Percentiles rank a stretch among this genome's conserved stretches.
These are phyloP conservation scores for Syritta pipiens DNA, from an alignment of 2,888 invertebrate species.

Conservation along the genomic window DNA sequence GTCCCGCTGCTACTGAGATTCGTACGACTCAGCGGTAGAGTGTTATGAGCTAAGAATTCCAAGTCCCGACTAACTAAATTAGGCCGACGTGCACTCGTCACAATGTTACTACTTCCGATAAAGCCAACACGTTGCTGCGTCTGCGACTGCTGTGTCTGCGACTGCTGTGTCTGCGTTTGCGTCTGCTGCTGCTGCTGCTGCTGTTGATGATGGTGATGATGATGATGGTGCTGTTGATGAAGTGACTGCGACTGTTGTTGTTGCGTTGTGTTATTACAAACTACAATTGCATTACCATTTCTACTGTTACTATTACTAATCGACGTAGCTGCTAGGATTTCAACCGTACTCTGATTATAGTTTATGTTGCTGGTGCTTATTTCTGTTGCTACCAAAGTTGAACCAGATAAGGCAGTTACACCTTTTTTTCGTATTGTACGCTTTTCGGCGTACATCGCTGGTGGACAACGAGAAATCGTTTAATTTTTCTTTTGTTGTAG, in stretches of 20 bases:
- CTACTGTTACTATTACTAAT: conserved; percentile 28
- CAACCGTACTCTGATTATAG: conserved; percentile 36
- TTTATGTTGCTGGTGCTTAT: conserved; percentile 28
- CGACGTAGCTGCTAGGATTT: conserved; percentile 26
- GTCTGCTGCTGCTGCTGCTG: conserved; percentile 59
- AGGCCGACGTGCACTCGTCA: conserved; percentile 49
- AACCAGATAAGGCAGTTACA: conserved; percentile 43
- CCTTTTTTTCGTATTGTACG: conserved; percentile 57
- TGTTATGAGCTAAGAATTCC: conserved; percentile 61
- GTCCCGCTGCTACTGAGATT: conserved; percentile 28
- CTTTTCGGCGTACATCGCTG: conserved; percentile 63
- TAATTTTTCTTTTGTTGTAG: not conserved
- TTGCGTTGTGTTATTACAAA: conserved; percentile 2
- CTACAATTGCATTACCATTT: conserved; percentile 47
- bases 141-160: conserved; percentile 69
- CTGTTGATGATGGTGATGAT: conserved; percentile 9
- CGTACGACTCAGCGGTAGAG: conserved; percentile 47
- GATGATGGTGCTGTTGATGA: conserved; percentile 69
- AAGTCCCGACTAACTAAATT: conserved; percentile 59
- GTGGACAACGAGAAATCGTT: not conserved
- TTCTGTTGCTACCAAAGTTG: conserved; percentile 39
- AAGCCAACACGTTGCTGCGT: conserved; percentile 29
- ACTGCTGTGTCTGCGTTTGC: conserved; percentile 41
- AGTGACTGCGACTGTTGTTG: conserved; percentile 43
- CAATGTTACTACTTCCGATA: conserved; percentile 34